Evolutionary conservation across 2,888 invertebrate genomes (phyloP).

Genomic region (Spicauda simplicius): DNA sequence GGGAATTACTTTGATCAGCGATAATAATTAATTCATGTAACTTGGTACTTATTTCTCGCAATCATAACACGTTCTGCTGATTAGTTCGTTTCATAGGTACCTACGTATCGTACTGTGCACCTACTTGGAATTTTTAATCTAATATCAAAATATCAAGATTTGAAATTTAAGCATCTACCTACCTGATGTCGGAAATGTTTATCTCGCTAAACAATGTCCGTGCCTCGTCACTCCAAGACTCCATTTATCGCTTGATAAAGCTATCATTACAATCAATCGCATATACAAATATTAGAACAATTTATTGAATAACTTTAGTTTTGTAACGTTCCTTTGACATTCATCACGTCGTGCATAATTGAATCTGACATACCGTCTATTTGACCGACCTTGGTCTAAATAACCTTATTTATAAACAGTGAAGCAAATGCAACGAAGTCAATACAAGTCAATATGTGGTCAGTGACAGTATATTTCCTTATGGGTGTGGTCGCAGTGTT

Average conservation of each 20-base stretch:
- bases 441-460: slow-evolving; percentile 52
- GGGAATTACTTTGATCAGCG: background rate
- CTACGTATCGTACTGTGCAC: too few species aligned
- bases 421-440: slow-evolving; percentile 20
- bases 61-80: background rate
- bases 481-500: slow-evolving; percentile 22
- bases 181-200: background rate
- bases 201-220: background rate
- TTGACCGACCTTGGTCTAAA: slow-evolving; percentile 28
- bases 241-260: slow-evolving; percentile 17
- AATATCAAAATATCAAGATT: background rate
- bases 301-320: slow-evolving; percentile 7
- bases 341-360: slow-evolving; percentile 17
- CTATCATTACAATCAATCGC: slow-evolving; percentile 16
- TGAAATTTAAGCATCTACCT: background rate
- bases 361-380: slow-evolving; percentile 10
- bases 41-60: background rate
- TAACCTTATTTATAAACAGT: slow-evolving; percentile 32
- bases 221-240: slow-evolving; percentile 5
- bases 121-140: background rate
- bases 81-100: background rate
- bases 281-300: slow-evolving; percentile 2
- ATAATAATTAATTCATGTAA: background rate
- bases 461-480: slow-evolving; percentile 29
- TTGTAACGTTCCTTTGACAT: slow-evolving; percentile 24